Conservation (phyloP, 92 coral and sea anemone genomes). For the Bergia sp. region DNA sequence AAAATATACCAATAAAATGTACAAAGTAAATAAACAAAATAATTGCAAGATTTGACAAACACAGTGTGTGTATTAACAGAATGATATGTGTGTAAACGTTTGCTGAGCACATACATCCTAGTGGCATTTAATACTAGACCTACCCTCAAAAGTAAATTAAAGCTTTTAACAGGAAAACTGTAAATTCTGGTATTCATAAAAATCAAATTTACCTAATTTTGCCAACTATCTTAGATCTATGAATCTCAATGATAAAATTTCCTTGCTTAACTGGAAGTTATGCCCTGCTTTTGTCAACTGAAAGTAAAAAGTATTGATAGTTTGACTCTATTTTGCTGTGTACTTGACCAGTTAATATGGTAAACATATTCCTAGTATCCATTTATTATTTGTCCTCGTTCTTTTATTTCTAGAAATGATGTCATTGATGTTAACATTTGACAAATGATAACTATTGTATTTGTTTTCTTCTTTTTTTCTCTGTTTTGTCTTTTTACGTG, state of each 20-base stretch:
- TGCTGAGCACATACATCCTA: too few species aligned
- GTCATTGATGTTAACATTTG: slow-evolving; percentile 36
- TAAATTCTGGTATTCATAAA: not conserved
- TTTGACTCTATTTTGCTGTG: slow-evolving; percentile 8
- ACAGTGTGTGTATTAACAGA: too few species aligned
- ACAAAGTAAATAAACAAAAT: too few species aligned
- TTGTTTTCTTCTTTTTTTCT: slow-evolving; percentile 80
- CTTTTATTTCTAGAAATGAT: not conserved
- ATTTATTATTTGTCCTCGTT: not conserved
- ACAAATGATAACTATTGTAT: slow-evolving; percentile 75
- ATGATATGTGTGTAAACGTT: too few species aligned
- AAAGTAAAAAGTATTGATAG: not conserved
- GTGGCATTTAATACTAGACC: not conserved
- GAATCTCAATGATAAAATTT: too few species aligned
- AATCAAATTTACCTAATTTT: not conserved
- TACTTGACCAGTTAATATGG: slow-evolving; percentile 29
- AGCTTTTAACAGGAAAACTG: not conserved
- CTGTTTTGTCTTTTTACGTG: slow-evolving; percentile 79
- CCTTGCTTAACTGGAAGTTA: too few species aligned
- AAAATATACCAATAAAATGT: too few species aligned
- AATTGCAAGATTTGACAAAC: too few species aligned
- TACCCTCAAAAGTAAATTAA: not conserved
- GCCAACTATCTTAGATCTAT: not conserved
- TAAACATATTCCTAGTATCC: not conserved
- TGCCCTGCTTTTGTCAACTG: not conserved